phyloP scores from a whole-genome alignment of 2,113 vertebrate species.

The Pseudolaguvia tuberculata region DNA sequence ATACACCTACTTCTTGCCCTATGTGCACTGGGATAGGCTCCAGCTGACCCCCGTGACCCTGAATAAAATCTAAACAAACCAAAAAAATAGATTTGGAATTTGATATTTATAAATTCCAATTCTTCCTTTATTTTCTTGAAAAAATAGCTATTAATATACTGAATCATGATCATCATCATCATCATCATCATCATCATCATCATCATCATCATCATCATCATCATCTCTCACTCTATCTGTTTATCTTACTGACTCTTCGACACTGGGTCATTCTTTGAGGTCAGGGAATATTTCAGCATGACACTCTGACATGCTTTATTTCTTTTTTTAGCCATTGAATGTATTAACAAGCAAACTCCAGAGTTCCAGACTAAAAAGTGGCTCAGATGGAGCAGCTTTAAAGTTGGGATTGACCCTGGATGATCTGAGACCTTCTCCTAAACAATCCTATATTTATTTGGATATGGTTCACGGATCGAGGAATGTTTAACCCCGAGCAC shows the following conservation, averaged over 20 bases:
- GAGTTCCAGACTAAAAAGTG: neutral
- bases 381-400: neutral
- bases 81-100: too few species aligned
- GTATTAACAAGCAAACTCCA: neutral
- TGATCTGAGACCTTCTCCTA: neutral
- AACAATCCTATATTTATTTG: constrained; percentile 8
- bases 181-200: too few species aligned
- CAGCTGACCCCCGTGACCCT: too few species aligned
- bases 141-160: too few species aligned
- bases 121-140: too few species aligned
- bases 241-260: neutral
- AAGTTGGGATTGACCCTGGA: constrained; percentile 13
- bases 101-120: too few species aligned
- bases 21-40: too few species aligned
- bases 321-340: neutral
- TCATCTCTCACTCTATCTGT: constrained; percentile 4
- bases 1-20: too few species aligned
- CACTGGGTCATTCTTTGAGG: neutral
- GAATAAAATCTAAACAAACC: too few species aligned
- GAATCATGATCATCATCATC: too few species aligned
- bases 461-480: neutral
- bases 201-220: neutral
- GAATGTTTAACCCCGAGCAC: neutral
- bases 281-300: neutral
- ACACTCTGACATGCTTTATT: neutral